Conservation (phyloP, 1,140 invertebrate genomes). For the Vollenhovia emeryi region DNA sequence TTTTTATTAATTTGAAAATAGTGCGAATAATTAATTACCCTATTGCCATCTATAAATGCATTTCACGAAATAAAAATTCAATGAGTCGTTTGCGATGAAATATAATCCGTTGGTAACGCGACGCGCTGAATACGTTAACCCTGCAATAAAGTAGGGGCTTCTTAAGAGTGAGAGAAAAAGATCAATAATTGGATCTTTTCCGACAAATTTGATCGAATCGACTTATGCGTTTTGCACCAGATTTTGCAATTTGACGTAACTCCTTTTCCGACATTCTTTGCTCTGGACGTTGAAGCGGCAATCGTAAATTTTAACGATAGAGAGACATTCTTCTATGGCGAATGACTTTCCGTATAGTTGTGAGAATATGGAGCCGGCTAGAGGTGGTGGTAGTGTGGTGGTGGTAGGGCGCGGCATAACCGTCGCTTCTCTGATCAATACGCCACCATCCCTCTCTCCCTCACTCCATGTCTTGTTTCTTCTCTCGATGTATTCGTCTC, state of each 20-base stretch:
- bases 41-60: neutral
- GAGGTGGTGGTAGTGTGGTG: conserved; percentile 68
- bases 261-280: neutral
- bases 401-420: conserved; percentile 81
- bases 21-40: neutral
- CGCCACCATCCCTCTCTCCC: conserved; percentile 73
- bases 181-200: neutral
- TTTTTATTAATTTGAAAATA: neutral
- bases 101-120: neutral
- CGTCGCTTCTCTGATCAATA: conserved; percentile 82
- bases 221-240: neutral
- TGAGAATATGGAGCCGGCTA: conserved; percentile 31
- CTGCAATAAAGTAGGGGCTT: neutral
- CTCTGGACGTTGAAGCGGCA: neutral
- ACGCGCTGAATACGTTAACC: neutral
- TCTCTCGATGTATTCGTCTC: conserved; percentile 54
- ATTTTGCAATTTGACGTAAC: conserved; percentile 11
- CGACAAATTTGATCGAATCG: neutral
- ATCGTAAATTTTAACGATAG: conserved; percentile 38
- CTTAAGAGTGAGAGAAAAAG: neutral
- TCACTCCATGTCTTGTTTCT: conserved; percentile 50
- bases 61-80: neutral
- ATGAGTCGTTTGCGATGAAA: neutral
- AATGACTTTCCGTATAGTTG: conserved; percentile 52
- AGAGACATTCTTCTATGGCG: conserved; percentile 60